Evolutionary conservation across 2,797 vertebrate species (phyloP), one percentile per base, ranked within the genome.

Genomic region (Pangasius djambal): DNA sequence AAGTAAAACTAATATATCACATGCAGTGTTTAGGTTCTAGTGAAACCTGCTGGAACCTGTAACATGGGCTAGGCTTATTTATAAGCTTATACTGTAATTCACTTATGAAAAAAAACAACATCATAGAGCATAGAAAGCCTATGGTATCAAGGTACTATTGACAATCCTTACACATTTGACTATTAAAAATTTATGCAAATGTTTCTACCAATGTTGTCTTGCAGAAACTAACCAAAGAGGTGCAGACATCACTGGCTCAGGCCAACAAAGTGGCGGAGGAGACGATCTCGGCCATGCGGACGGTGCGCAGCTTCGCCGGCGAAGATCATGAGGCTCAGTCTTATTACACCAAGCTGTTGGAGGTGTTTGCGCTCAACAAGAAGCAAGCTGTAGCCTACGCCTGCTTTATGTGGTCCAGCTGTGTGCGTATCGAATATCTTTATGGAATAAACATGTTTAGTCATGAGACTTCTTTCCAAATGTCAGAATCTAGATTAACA

Each of bases 181-280:
- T 40, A 63, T 63, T 61, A 40, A 6, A 37, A 12, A 25, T 5
- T 0, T 40, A 83, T 28, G 10, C 20, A 63, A 61, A 61, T 2
- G 3, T 69, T 34, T 83, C 31, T 4, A 79, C 15, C 77, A 34
- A 86, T 59, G 77, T 61, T 59, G 6, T 87, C 37, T 52, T 75
- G 77, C 89, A 99, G 98, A 97, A 96, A 93, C 95, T 99, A 90
- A 95, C 97, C 92, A 99, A 98, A 94, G 97, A 97, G 4, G 98
- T 99, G 70, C 98, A 99, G 94, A 97, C 93, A 0, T 97, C 97
- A 6, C 95, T 99, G 61, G 98, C 98, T 74, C 96, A 98, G 75
- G 98, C 98, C 72, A 99, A 99, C 94, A 98, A 96, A 93, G 97
- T 98, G 0, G 98, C 98, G 0, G 98, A 99, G 90, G 98, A 99